Evolutionary conservation across 1,140 invertebrate genomes (phyloP).

Genomic region (Tyrophagus putrescentiae): DNA sequence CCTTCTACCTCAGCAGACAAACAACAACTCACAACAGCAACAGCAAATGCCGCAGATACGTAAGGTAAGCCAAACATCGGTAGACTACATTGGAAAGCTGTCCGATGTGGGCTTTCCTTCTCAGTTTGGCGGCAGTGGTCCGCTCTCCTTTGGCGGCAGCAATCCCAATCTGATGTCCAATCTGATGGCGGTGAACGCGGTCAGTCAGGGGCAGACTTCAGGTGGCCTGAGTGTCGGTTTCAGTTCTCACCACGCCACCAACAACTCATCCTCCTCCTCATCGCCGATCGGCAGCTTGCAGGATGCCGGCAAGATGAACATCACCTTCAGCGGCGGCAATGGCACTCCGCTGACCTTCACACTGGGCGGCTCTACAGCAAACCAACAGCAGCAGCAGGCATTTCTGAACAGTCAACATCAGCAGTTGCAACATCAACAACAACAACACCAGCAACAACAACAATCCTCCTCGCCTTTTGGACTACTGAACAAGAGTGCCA

Average conservation of each 20-base stretch:
- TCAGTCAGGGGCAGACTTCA: too few species aligned
- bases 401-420: too few species aligned
- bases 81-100: not conserved
- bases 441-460: not conserved
- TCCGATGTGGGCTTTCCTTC: too few species aligned
- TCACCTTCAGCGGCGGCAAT: too few species aligned
- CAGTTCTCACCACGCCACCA: not conserved
- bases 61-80: not conserved
- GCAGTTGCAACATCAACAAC: conserved; percentile 5
- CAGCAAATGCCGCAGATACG: not conserved
- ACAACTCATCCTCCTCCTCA: not conserved
- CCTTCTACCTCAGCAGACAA: not conserved
- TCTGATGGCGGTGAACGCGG: not conserved
- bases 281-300: not conserved
- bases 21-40: not conserved
- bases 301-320: too few species aligned
- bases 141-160: not conserved
- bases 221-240: not conserved
- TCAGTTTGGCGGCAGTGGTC: too few species aligned
- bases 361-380: too few species aligned
- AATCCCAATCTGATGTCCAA: not conserved
- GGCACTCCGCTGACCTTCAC: too few species aligned
- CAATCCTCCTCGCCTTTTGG: not conserved
- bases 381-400: too few species aligned
- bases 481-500: too few species aligned